Percentiles rank a stretch among this genome's conserved stretches.
These are phyloP conservation scores for Channa argus DNA, from an alignment of 2,113 vertebrate species.

Conservation along the genomic window DNA sequence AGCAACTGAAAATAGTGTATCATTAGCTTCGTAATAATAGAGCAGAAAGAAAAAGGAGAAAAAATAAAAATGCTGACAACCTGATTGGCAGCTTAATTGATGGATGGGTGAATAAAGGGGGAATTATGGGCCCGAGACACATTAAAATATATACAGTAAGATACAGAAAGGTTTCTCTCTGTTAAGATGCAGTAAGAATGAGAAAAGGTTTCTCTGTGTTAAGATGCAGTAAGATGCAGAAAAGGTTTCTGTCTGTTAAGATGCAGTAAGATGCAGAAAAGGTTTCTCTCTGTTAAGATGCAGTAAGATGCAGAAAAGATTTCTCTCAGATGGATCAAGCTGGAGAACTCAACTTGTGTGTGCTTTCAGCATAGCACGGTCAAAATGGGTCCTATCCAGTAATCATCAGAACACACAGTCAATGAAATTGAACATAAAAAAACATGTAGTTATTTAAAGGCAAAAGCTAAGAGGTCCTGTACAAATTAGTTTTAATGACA, in stretches of 20 bases:
- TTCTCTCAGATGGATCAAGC: neutral
- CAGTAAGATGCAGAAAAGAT: neutral
- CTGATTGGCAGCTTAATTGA: conserved; percentile 37
- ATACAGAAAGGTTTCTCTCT: neutral
- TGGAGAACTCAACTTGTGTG: neutral
- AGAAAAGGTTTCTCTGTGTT: no score
- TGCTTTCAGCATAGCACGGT: neutral
- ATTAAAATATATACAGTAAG: conserved; percentile 1
- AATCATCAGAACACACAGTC: neutral
- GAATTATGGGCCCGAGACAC: neutral
- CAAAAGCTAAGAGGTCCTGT: neutral
- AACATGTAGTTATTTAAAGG: neutral
- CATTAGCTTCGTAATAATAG: conserved; percentile 22
- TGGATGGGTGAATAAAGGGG: neutral
- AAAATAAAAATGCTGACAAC: conserved; percentile 7
- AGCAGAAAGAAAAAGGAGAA: neutral
- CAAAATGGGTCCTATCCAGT: neutral
- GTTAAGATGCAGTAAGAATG: no score
- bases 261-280: no score
- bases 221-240: no score
- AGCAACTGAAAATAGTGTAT: conserved; percentile 21
- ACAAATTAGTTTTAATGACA: neutral
- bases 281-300: no score
- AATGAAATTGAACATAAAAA: neutral
- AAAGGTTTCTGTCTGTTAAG: no score